Conservation (phyloP, 2,113 vertebrate genomes). For the Notarius lentiginosus region DNA sequence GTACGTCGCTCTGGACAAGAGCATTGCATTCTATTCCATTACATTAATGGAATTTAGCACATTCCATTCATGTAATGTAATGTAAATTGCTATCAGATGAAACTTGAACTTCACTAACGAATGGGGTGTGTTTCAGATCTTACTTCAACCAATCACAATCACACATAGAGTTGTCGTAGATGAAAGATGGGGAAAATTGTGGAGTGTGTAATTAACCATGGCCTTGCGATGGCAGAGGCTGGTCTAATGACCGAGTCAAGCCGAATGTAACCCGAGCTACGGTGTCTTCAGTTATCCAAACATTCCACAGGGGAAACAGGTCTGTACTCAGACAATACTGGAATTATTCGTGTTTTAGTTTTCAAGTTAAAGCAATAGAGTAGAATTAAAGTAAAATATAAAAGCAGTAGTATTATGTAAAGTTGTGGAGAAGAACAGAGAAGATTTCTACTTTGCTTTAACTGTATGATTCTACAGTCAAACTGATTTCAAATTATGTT, state of each 20-base stretch:
- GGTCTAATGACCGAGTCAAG: too few relatives aligned
- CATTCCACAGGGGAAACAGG: not conserved
- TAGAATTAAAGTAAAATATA: not conserved
- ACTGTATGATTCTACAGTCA: not conserved
- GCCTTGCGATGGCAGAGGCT: not conserved
- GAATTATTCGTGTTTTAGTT: not conserved
- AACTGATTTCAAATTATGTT: not conserved
- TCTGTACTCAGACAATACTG: not conserved
- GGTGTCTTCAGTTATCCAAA: not conserved
- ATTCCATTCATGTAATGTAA: too few relatives aligned
- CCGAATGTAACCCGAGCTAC: not conserved
- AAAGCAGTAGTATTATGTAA: not conserved
- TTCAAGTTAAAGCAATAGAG: not conserved
- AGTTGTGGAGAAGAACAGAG: not conserved
- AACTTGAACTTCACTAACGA: not conserved
- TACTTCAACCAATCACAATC: not conserved
- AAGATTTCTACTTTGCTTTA: not conserved
- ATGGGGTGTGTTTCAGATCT: not conserved
- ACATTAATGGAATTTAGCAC: too few relatives aligned
- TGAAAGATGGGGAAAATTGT: not conserved
- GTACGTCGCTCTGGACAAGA: too few relatives aligned
- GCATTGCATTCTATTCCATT: too few relatives aligned
- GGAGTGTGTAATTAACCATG: not conserved
- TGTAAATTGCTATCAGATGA: not conserved
- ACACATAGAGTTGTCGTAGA: not conserved